These are phyloP conservation scores for Papilio protenor DNA, from an alignment of 2,888 invertebrate genomes.

Conservation along the genomic window DNA sequence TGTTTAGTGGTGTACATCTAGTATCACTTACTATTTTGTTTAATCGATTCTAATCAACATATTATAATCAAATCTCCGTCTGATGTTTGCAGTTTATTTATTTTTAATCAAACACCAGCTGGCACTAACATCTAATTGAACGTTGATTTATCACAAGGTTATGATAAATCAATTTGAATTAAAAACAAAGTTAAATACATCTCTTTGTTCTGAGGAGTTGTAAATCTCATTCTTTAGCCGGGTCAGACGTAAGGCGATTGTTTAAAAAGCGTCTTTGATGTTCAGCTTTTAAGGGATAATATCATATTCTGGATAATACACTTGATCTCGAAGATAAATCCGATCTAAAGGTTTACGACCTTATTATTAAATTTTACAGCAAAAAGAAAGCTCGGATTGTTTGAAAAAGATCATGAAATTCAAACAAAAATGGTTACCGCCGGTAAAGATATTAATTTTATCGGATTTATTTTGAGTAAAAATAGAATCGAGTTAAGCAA, in stretches of 20 bases:
- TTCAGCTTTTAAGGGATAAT: constrained; percentile 23
- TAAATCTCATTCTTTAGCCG: background rate
- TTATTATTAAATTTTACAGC: constrained; percentile 16
- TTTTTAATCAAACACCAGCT: background rate
- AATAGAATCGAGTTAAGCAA: background rate
- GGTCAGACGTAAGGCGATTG: background rate
- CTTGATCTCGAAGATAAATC: constrained; percentile 12
- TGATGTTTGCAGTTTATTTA: background rate
- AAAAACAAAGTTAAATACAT: background rate
- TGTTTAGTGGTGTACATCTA: too few species aligned
- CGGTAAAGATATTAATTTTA: background rate
- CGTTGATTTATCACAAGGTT: background rate
- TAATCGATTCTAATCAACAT: background rate
- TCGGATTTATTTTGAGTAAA: background rate
- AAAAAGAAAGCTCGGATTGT: constrained; percentile 6
- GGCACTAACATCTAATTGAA: background rate
- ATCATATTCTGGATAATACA: constrained; percentile 23
- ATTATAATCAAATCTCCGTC: background rate
- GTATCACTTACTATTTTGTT: too few species aligned
- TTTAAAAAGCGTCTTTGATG: constrained; percentile 3
- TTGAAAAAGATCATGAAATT: background rate
- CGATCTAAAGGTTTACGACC: constrained; percentile 18
- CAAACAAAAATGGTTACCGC: constrained; percentile 10
- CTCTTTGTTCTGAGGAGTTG: background rate
- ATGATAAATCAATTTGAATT: background rate